A percentile compares a stretch with the other conserved stretches of the same genome.
phyloP scores from a whole-genome alignment of 2,888 invertebrate genomes.

The Gari tellinella region DNA sequence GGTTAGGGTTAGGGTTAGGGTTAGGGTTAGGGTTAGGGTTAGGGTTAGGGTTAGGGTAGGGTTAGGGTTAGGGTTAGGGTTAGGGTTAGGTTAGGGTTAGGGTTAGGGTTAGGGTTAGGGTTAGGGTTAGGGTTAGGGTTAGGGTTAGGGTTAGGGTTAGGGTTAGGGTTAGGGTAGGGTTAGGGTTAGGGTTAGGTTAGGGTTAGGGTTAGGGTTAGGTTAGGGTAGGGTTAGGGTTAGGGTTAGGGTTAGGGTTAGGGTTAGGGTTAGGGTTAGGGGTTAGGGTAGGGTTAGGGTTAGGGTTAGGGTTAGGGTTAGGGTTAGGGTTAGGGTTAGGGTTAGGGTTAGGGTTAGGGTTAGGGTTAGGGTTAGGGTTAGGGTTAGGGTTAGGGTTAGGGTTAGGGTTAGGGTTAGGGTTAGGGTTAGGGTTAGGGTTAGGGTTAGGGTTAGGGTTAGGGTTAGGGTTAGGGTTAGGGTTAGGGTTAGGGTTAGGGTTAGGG shows the following conservation, averaged over 20 bases:
- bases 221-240: conserved; percentile 59
- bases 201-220: too few relatives aligned
- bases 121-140: conserved; percentile 62
- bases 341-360: conserved; percentile 69
- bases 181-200: too few relatives aligned
- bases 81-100: too few relatives aligned
- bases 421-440: conserved; percentile 68
- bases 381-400: conserved; percentile 61
- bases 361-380: conserved; percentile 61
- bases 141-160: conserved; percentile 64
- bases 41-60: conserved; percentile 47
- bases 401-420: conserved; percentile 60
- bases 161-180: too few relatives aligned
- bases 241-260: conserved; percentile 63
- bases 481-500: conserved; percentile 63
- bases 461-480: conserved; percentile 52
- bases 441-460: conserved; percentile 55
- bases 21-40: conserved; percentile 28
- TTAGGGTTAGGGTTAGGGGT: conserved; percentile 60
- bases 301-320: conserved; percentile 65
- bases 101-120: conserved; percentile 68
- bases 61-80: too few relatives aligned
- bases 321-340: conserved; percentile 70
- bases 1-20: conserved; percentile 24
- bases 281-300: conserved; percentile 29